Evolutionary conservation across 2,888 invertebrate species (phyloP).

Genomic region (Troides helena): DNA sequence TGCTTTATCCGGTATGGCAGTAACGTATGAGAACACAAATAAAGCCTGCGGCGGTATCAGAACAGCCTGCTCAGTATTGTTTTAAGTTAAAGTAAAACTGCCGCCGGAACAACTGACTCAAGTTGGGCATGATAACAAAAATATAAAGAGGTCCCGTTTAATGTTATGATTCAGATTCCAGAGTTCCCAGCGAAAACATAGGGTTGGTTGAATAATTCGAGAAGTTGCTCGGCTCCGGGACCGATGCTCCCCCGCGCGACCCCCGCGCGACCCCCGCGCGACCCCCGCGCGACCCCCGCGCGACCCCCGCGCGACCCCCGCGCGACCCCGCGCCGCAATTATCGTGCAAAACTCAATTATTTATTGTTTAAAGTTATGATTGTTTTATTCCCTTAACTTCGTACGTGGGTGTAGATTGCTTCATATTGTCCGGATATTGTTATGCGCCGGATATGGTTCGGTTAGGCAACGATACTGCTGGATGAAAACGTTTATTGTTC

Average conservation of each 20-base stretch:
- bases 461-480: no score
- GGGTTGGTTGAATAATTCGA: not conserved
- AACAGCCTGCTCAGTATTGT: no score
- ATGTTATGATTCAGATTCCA: not conserved
- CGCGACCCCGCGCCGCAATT: not conserved
- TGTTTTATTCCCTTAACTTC: constrained; percentile 9
- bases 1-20: no score
- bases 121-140: not conserved
- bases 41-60: no score
- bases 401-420: not conserved
- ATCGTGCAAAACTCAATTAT: constrained; percentile 18
- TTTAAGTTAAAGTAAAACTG: no score
- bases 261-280: not conserved
- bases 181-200: not conserved
- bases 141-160: not conserved
- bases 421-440: no score
- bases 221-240: not conserved
- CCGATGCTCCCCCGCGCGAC: not conserved
- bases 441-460: no score
- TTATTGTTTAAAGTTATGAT: constrained; percentile 23
- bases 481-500: no score
- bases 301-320: no score
- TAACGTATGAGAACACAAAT: no score
- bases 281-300: not conserved
- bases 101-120: no score